These are phyloP conservation scores for Fregetta grallaria DNA, from an alignment of 2,113 vertebrate species.

Conservation along the genomic window DNA sequence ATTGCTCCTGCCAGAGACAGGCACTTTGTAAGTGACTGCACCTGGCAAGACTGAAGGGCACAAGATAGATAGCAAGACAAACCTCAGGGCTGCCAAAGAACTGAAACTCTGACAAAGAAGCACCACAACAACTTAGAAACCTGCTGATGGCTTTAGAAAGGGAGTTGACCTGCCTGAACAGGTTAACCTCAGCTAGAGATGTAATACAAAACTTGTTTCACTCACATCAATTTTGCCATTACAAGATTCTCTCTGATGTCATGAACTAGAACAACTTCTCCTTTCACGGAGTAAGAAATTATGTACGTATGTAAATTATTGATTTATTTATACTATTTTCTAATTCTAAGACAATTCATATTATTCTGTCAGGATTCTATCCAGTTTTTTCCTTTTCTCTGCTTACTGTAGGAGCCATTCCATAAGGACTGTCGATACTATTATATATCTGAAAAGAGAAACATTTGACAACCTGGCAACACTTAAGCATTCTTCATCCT, in stretches of 20 bases:
- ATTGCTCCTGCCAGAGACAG: not conserved
- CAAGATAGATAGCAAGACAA: not conserved
- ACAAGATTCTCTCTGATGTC: not conserved
- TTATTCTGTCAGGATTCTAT: not conserved
- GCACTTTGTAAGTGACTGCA: not conserved
- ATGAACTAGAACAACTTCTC: not conserved
- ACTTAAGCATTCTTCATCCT: slow-evolving; percentile 39
- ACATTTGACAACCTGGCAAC: slow-evolving; percentile 58
- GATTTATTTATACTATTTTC: not conserved
- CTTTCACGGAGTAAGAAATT: not conserved
- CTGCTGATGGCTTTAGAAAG: not conserved
- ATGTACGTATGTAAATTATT: not conserved
- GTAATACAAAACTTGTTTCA: not conserved
- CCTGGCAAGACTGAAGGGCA: not conserved
- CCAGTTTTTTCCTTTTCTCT: not conserved
- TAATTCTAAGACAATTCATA: not conserved
- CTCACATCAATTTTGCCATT: not conserved
- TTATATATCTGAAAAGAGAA: slow-evolving; percentile 51
- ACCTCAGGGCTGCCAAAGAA: not conserved
- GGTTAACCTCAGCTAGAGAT: not conserved
- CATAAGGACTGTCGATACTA: not conserved
- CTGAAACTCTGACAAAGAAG: not conserved
- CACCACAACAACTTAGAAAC: not conserved
- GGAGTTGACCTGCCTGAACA: not conserved
- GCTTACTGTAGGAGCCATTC: not conserved